Evolutionary conservation across 1,140 invertebrate species (phyloP).

Genomic region (Leguminivora glycinivorella): DNA sequence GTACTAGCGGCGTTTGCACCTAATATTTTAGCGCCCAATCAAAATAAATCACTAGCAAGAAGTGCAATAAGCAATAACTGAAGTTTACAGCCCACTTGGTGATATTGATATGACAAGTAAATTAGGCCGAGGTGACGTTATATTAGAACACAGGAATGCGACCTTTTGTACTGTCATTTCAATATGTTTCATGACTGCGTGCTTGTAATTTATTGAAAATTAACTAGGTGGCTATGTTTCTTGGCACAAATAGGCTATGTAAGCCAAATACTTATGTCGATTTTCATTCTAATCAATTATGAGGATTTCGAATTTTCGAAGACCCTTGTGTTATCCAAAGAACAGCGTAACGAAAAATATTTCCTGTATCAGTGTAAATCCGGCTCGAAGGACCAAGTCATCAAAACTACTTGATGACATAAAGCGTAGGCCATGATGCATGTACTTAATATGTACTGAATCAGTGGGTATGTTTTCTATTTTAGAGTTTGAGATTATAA

Average conservation of each 20-base stretch:
- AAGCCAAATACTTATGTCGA: no score
- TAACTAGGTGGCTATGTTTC: no score
- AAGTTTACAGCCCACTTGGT: neutral
- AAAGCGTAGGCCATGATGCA: no score
- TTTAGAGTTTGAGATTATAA: no score
- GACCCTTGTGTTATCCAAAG: no score
- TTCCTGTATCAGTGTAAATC: neutral
- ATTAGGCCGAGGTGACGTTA: constrained; percentile 20
- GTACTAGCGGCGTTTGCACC: neutral
- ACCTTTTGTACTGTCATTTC: neutral
- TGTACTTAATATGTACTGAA: no score
- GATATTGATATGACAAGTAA: neutral
- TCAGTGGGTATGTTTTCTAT: no score
- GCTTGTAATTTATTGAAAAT: neutral
- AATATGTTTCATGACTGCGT: neutral
- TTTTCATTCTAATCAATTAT: no score
- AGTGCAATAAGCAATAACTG: no score
- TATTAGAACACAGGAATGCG: constrained; percentile 17
- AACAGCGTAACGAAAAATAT: no score
- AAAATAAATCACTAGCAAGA: constrained; percentile 3
- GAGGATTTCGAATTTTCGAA: no score
- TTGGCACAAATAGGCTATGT: no score
- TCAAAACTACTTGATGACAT: neutral
- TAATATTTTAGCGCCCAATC: neutral
- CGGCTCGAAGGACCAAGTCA: neutral